Base-by-base conservation (phyloP, 2,888 invertebrate species). In the Cephus pygmeus region DNA sequence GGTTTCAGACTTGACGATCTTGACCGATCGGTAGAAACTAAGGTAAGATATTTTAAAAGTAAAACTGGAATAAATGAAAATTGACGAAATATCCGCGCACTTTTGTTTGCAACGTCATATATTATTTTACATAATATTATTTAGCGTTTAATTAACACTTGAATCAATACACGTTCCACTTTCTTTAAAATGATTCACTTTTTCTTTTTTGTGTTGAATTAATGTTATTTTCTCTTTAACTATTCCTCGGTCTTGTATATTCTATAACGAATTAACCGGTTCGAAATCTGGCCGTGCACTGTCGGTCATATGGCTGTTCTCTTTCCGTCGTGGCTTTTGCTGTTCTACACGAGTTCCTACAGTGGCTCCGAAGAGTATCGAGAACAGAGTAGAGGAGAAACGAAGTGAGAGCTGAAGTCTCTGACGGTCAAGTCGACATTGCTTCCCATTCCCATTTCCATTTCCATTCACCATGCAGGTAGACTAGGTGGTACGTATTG, bases 201-300 rank as follows among this genome's bases (percentile, higher is more conserved):
- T 23, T 56, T 23, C 6, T 6, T 6, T 56, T 9, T 9, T 56
- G 0, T 23, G 1, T 23, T 2, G 56, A 56, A 6, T 6, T 6
- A 56, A 56, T 56, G 23, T 9, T 23, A 56, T 23, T 9, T 23
- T 56, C 56, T 9, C 56, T 56, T 56, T 9, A 23, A 56, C 23
- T 56, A 56, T 56, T 9, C 6, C 2, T 56, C 23, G 1, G 23
- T 30, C 71, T 31, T 31, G 3, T 71, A 1, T 31, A n/a, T 34
- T 71, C 31, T 23, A 31, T 15, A 56, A 74, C 80, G 87, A 82
- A 75, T 81, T 80, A 81, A 83, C 79, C 85, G 81, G 83, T 83
- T 83, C 84, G 85, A 80, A 83, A 83, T 88, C 83, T 79, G 85
- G 80, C 79, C 81, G 85, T 84, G 83, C 85, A 89, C 88, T 89